Percentiles rank a stretch among this genome's conserved stretches.
These are phyloP conservation scores for Dryobotodes eremita DNA, from an alignment of 2,888 invertebrate species.

Conservation along the genomic window DNA sequence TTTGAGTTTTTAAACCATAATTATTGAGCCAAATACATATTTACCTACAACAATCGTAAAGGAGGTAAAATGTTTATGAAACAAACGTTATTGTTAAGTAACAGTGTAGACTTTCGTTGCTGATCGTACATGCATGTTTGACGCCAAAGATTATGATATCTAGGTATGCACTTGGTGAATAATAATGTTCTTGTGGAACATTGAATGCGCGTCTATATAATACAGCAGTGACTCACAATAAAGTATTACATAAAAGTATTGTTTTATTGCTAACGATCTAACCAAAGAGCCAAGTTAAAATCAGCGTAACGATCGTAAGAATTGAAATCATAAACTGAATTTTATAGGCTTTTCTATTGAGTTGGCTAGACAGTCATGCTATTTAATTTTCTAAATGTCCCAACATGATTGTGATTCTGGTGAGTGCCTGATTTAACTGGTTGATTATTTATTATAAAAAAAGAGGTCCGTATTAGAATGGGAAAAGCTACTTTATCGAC, in stretches of 20 bases:
- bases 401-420: constrained; percentile 73
- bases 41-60: not conserved
- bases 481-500: not conserved
- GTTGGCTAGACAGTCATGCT: constrained; percentile 25
- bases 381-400: constrained; percentile 34
- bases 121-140: constrained; percentile 1
- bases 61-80: not conserved
- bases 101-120: not conserved
- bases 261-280: constrained; percentile 59
- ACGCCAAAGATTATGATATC: constrained; percentile 4
- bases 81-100: not conserved
- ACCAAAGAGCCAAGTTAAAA: constrained; percentile 60
- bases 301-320: constrained; percentile 63
- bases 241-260: constrained; percentile 40
- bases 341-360: constrained; percentile 54
- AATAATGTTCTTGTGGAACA: not conserved
- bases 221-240: constrained; percentile 39
- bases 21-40: not conserved
- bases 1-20: not conserved
- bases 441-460: not conserved
- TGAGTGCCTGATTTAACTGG: constrained; percentile 62
- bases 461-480: not conserved
- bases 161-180: not conserved
- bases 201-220: not conserved
- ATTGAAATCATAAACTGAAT: constrained; percentile 45